Base-by-base conservation (phyloP, 1,140 invertebrate species). In the Sipha flava region DNA sequence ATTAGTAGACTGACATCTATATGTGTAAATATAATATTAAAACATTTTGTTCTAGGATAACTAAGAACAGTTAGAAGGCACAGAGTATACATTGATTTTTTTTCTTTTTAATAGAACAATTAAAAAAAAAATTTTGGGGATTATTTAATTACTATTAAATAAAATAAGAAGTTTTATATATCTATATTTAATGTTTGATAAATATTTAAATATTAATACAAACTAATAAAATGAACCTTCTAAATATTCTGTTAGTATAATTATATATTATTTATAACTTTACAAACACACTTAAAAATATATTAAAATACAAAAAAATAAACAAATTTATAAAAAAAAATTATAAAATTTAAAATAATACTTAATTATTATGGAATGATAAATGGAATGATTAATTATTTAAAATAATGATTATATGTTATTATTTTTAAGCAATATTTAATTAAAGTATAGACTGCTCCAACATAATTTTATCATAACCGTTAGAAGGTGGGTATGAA, bases 401-500 rank as follows among this genome's bases (percentile, higher is more conserved):
- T 23, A 52, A 52, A n/a, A 52, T 5, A 52, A 52, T 3, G 49
- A 21, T 23, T 34, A 72, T 34, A 26, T 45, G 5, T n/a, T 29
- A 31, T 21, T 37, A 43, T 9, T 47, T 70, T 68, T 18, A 45
- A 18, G 21, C 16, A n/a, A 29, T 21, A 29, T 40, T 52, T 54
- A 81, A 29, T 91, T 94, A 99, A 80, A 99, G 91, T 29, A 99
- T 88, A 4, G 96, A 97, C 86, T 99, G 95, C 86, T 99, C 97
- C 72, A 98, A 88, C 92, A 99, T 95, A 81, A 99, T 98, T 87
- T 93, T 93, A 81, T 98, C 95, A 85, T 94, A 99, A 40, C 97
- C 97, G 54, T 89, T 86, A 0, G 97, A 97, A 54, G 94, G 92
- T 4, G 90, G 87, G 85, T 95, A 90, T 80, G 90, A 88, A 86